These are phyloP conservation scores for Drosophila monieri DNA, from an alignment of 2,888 invertebrate genomes.

Conservation along the genomic window DNA sequence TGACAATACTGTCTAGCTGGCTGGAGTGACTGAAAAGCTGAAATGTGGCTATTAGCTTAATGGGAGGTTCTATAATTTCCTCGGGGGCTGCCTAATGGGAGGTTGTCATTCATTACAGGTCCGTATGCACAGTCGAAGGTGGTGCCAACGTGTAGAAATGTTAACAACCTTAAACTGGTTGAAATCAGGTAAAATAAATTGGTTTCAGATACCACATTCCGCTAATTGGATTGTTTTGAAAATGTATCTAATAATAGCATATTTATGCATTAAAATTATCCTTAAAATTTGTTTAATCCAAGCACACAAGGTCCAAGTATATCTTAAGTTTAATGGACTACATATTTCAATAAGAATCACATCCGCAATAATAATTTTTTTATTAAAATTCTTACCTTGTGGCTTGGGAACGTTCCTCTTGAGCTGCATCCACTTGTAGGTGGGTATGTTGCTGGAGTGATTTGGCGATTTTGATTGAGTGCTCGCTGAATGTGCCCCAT, in stretches of 20 bases:
- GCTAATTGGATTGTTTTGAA: not conserved
- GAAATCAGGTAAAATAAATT: not conserved
- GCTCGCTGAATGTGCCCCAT: constrained; percentile 57
- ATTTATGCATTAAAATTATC: too few species aligned
- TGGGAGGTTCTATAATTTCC: constrained; percentile 26
- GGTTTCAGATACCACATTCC: not conserved
- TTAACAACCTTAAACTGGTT: not conserved
- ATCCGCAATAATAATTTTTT: not conserved
- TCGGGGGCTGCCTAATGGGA: not conserved
- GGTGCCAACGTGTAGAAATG: not conserved
- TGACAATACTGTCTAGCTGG: constrained; percentile 37
- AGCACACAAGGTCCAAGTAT: too few species aligned
- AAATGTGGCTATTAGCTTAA: constrained; percentile 46
- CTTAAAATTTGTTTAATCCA: not conserved
- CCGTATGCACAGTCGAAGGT: not conserved
- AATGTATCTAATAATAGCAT: not conserved
- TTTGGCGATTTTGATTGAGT: constrained; percentile 82
- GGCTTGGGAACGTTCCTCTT: constrained; percentile 98
- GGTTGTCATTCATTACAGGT: not conserved
- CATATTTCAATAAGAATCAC: not conserved
- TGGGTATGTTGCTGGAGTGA: constrained; percentile 86
- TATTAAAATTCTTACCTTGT: constrained; percentile 85
- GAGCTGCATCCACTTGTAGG: constrained; percentile 99
- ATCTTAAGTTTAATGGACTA: too few species aligned
- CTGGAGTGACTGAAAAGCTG: constrained; percentile 23